These are phyloP conservation scores for Pemphigus obesinymphae DNA, from an alignment of 1,140 invertebrate genomes.

Conservation along the genomic window DNA sequence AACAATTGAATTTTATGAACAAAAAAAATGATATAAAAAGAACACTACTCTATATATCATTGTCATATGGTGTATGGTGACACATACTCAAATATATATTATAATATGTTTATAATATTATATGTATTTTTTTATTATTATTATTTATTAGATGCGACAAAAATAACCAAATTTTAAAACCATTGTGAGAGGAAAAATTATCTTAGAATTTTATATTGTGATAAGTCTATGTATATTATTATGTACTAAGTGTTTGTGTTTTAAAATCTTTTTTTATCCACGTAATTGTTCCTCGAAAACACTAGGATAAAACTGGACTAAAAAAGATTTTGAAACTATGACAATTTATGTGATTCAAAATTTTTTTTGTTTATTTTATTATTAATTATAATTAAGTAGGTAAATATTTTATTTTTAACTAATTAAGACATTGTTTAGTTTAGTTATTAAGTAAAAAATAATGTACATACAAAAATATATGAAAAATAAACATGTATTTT, in stretches of 20 bases:
- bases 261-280: conserved; percentile 32
- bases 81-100: background rate
- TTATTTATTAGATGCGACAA: conserved; percentile 24
- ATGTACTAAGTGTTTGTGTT: background rate
- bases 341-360: conserved; percentile 25
- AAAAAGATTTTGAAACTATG: conserved; percentile 28
- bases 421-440: conserved; percentile 32
- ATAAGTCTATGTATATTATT: background rate
- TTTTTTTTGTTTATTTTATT: conserved; percentile 8
- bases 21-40: too few relatives aligned
- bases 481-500: background rate
- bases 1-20: background rate
- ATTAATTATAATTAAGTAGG: conserved; percentile 11
- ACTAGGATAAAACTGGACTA: conserved; percentile 4
- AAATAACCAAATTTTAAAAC: background rate
- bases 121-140: background rate
- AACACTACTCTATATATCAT: background rate
- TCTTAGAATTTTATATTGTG: background rate
- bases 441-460: conserved; percentile 11
- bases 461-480: conserved; percentile 34
- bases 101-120: background rate
- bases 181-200: background rate
- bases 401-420: conserved; percentile 33
- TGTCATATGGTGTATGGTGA: background rate
- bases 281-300: conserved; percentile 28